A percentile compares a stretch with the other conserved stretches of the same genome.
phyloP scores from a whole-genome alignment of 2,797 vertebrate species.

The Anguilla megastoma region DNA sequence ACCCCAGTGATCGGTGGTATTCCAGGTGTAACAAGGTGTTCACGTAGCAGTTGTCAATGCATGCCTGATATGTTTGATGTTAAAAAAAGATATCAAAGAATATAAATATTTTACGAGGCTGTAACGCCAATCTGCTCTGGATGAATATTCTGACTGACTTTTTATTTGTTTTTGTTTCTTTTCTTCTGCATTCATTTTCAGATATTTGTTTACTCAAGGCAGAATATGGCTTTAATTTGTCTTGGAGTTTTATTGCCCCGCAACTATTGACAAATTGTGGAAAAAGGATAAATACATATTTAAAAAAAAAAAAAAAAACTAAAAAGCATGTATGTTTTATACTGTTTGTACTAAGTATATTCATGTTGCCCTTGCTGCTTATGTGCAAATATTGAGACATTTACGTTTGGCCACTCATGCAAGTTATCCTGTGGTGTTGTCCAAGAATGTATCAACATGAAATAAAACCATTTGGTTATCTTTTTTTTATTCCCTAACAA shows the following conservation, averaged over 20 bases:
- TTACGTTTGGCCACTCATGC: constrained; percentile 83
- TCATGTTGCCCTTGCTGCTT: constrained; percentile 97
- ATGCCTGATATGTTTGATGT: constrained; percentile 81
- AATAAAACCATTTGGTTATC: constrained; percentile 96
- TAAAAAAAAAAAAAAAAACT: constrained; percentile 59
- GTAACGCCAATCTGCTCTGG: constrained; percentile 60
- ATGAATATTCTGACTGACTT: constrained; percentile 42
- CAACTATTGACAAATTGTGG: constrained; percentile 75
- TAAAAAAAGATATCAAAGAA: constrained; percentile 57
- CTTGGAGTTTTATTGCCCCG: constrained; percentile 82
- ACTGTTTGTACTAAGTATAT: constrained; percentile 98
- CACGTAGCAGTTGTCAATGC: constrained; percentile 71
- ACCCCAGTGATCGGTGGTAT: constrained; percentile 51
- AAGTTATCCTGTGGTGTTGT: constrained; percentile 92
- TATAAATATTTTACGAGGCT: constrained; percentile 53
- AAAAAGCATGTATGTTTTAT: constrained; percentile 98
- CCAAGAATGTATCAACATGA: constrained; percentile 94
- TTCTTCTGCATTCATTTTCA: constrained; percentile 26
- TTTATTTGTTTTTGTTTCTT: constrained; percentile 42
- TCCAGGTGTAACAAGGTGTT: constrained; percentile 57
- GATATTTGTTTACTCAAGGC: constrained; percentile 62
- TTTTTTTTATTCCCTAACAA: constrained; percentile 83
- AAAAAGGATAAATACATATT: constrained; percentile 71
- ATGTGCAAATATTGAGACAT: constrained; percentile 90
- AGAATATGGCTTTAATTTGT: constrained; percentile 84